Evolutionary conservation across 2,113 vertebrate species (phyloP).

Genomic region (Gadus macrocephalus): DNA sequence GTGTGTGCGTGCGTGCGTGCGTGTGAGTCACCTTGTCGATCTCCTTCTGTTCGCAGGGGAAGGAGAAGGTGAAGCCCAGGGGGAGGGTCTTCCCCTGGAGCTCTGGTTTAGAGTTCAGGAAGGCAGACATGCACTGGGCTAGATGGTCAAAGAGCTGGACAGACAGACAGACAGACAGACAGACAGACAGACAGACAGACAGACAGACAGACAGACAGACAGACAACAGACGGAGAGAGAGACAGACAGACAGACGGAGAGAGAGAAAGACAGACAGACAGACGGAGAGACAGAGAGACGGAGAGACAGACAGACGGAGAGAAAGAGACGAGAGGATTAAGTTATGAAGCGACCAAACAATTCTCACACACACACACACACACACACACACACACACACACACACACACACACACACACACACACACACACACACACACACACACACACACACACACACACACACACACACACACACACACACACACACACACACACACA

Average conservation of each 20-base stretch:
- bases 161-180: neutral
- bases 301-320: no score
- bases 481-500: constrained; percentile 4
- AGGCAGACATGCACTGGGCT: constrained; percentile 68
- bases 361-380: neutral
- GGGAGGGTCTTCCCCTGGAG: constrained; percentile 51
- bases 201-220: neutral
- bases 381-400: neutral
- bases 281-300: neutral
- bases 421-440: neutral
- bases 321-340: no score
- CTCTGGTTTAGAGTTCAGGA: constrained; percentile 59
- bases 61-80: constrained; percentile 85
- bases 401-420: fast-evolving
- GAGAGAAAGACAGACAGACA: constrained; percentile 53
- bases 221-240: neutral
- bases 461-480: neutral
- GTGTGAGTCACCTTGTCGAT: constrained; percentile 73
- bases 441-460: neutral
- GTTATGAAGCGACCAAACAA: no score
- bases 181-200: neutral
- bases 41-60: constrained; percentile 74
- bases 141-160: constrained; percentile 84
- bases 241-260: constrained; percentile 46
- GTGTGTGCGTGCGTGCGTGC: no score